Evolutionary conservation across 2,888 invertebrate genomes (phyloP), one percentile per base, ranked within the genome.

Genomic region (Electrophaes corylata): DNA sequence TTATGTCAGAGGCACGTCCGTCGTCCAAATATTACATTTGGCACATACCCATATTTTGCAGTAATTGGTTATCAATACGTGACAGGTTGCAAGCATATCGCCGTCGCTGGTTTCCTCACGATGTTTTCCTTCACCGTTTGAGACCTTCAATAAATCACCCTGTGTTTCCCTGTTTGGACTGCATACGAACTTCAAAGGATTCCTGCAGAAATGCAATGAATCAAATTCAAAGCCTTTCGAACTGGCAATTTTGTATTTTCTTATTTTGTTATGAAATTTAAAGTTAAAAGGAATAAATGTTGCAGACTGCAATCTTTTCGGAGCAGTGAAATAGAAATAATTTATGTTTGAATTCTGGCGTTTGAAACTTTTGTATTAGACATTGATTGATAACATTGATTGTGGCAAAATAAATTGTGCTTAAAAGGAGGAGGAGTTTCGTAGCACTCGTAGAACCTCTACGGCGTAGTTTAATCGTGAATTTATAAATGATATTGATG

Each of bases 141-240:
- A 26, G 5, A 46, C 12, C 18, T 16, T 23, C 48, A 23, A 41
- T 29, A 23, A 39, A 49, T 31, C 56, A 56, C 16, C 44, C 56
- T 57, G 45, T 57, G 45, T 57, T 31, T 33, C 18, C 14, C 12
- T 18, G n/a, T 35, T 51, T 16, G 37, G 23, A 40, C 51, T 58
- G 56, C 59, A 63, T 64, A 53, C 61, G 51, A 65, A 57, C 64
- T 64, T 66, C 66, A 66, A 65, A 68, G 62, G 64, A 60, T 53
- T 57, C 57, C 47, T 23, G 40, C 44, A 62, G 58, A 62, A 62
- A 66, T 66, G 65, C 66, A 66, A 70, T 70, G 66, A 69, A 70
- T 69, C 67, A 65, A 68, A 67, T 60, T 60, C 66, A 61, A 59
- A 59, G 56, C 52, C 60, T 64, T 59, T 64, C 64, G 60, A 55